These are phyloP conservation scores for Brachionus asplanchnoidis DNA, from an alignment of 1,140 invertebrate genomes.

Conservation along the genomic window DNA sequence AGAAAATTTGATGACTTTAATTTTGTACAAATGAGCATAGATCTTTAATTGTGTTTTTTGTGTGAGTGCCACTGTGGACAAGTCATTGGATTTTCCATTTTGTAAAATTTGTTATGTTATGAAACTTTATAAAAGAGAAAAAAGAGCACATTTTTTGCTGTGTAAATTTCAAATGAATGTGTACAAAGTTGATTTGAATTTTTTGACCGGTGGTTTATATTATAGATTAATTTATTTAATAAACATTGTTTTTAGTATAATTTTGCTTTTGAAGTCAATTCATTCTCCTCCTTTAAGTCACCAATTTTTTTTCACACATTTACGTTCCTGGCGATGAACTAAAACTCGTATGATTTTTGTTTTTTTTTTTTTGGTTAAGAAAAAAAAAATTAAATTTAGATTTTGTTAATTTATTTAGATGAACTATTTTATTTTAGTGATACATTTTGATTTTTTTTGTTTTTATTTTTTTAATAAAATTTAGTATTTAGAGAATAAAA, in stretches of 20 bases:
- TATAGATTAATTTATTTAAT: neutral
- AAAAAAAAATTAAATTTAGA: no score
- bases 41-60: neutral
- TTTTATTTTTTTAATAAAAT: no score
- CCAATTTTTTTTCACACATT: neutral
- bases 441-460: no score
- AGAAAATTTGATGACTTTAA: neutral
- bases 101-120: neutral
- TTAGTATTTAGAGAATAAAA: no score
- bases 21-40: neutral
- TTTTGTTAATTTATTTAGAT: no score
- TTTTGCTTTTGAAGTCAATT: neutral
- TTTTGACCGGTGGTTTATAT: neutral
- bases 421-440: no score
- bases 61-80: neutral
- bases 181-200: neutral
- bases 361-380: neutral
- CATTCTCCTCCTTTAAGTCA: neutral
- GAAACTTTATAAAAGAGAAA: neutral
- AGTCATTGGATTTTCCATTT: neutral
- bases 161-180: neutral
- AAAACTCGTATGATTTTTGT: neutral
- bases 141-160: neutral
- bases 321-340: neutral
- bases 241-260: slow-evolving; percentile 13